Conservation (phyloP, 2,113 vertebrate genomes). For the Hepsetus odoe region DNA sequence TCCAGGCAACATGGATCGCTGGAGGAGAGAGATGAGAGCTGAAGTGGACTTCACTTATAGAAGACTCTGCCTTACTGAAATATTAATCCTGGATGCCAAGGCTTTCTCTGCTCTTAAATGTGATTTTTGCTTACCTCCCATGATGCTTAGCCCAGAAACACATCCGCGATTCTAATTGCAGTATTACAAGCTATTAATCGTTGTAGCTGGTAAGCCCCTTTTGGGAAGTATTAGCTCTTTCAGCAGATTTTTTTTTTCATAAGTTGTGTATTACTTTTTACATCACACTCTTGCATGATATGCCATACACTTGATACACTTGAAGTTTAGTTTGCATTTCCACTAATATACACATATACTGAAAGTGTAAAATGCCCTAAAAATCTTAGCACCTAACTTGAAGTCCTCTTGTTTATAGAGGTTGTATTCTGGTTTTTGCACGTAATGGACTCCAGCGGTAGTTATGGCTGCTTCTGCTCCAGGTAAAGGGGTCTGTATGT, state of each 20-base stretch:
- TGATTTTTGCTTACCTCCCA: constrained; percentile 31
- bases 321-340: not conserved
- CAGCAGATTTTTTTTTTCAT: constrained; percentile 28
- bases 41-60: constrained; percentile 40
- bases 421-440: not conserved
- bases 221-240: constrained; percentile 15
- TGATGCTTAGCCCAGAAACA: constrained; percentile 44
- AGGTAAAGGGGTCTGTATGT: not conserved
- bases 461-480: not conserved
- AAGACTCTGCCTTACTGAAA: constrained; percentile 29
- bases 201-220: constrained; percentile 42
- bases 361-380: not conserved
- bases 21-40: constrained; percentile 42
- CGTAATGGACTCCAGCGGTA: constrained; percentile 1
- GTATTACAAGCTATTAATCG: constrained; percentile 46
- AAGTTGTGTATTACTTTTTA: not conserved
- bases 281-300: not conserved
- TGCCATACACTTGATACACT: too few species aligned
- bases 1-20: constrained; percentile 60
- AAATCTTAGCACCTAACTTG: not conserved
- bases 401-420: constrained; percentile 8
- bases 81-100: constrained; percentile 42
- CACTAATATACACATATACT: not conserved
- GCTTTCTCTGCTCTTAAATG: constrained; percentile 23
- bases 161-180: constrained; percentile 61